These are phyloP conservation scores for Drusus annulatus DNA, from an alignment of 1,140 invertebrate genomes.

Conservation along the genomic window DNA sequence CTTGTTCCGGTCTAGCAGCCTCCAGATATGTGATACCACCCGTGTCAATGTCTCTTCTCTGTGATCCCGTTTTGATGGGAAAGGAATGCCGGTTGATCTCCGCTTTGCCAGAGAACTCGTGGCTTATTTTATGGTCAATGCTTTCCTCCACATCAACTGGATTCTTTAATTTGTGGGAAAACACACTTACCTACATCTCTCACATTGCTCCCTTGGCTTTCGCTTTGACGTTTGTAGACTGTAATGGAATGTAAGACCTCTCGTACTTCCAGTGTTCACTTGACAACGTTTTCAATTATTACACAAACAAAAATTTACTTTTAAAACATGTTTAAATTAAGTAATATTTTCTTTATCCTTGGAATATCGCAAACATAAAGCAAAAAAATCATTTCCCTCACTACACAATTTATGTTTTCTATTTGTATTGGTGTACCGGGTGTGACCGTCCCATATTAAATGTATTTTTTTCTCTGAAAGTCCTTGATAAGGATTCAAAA, in stretches of 20 bases:
- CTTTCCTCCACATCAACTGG: not conserved
- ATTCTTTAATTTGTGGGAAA: constrained; percentile 14
- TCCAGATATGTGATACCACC: constrained; percentile 23
- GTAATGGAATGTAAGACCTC: too few relatives aligned
- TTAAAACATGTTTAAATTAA: too few relatives aligned
- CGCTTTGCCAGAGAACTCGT: not conserved
- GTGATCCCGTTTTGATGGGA: constrained; percentile 39
- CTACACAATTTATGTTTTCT: too few relatives aligned
- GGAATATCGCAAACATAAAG: too few relatives aligned
- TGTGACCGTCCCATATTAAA: not conserved
- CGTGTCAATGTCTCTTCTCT: constrained; percentile 32
- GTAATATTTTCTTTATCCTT: too few relatives aligned
- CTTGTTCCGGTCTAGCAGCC: constrained; percentile 7
- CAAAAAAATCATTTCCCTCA: too few relatives aligned
- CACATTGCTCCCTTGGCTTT: too few relatives aligned
- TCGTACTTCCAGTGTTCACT: too few relatives aligned
- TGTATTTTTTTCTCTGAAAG: not conserved
- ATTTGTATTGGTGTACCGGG: too few relatives aligned
- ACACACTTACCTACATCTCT: not conserved
- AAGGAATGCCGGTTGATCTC: constrained; percentile 35
- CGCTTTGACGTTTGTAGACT: too few relatives aligned
- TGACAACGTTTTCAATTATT: too few relatives aligned
- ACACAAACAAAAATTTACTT: too few relatives aligned
- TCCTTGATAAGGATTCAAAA: constrained; percentile 25
- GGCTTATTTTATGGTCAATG: constrained; percentile 34